phyloP scores from a whole-genome alignment of 2,797 vertebrate genomes.

The Chromobotia macracanthus region DNA sequence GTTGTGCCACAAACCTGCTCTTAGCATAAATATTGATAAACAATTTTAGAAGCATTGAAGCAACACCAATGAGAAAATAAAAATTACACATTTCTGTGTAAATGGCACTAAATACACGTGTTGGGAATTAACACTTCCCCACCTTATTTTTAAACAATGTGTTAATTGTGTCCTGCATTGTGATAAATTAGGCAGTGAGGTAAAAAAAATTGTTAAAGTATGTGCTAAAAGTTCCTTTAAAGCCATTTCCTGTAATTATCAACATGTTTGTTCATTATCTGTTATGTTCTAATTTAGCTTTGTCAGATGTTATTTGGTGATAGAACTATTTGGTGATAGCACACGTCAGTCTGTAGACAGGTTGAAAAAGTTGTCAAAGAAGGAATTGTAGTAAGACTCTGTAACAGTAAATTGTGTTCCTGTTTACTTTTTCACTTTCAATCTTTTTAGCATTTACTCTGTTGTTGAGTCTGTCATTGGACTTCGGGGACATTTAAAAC shows the following conservation, averaged over 20 bases:
- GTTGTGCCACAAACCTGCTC: no score
- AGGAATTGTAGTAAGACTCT: neutral
- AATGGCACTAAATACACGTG: neutral
- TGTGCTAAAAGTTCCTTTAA: no score
- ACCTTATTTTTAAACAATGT: conserved; percentile 20
- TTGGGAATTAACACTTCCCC: conserved; percentile 22
- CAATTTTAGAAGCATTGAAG: neutral
- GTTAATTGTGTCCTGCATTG: neutral
- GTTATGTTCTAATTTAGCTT: conserved; percentile 64
- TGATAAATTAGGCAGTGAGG: neutral
- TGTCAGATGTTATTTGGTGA: conserved; percentile 66
- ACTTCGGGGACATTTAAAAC: conserved; percentile 3
- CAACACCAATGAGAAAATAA: neutral
- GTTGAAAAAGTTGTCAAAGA: conserved; percentile 1
- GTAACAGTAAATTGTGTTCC: neutral
- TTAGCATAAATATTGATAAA: neutral
- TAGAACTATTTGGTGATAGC: conserved; percentile 69
- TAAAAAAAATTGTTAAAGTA: conserved; percentile 5
- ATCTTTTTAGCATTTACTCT: neutral
- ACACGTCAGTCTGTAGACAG: conserved; percentile 59
- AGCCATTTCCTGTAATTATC: conserved; percentile 57
- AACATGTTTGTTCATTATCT: conserved; percentile 49
- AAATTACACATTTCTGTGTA: neutral
- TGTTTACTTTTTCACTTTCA: neutral
- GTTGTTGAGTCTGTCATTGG: no score